Base-by-base conservation (phyloP, 1,140 invertebrate genomes). In the Globodera rostochiensis region DNA sequence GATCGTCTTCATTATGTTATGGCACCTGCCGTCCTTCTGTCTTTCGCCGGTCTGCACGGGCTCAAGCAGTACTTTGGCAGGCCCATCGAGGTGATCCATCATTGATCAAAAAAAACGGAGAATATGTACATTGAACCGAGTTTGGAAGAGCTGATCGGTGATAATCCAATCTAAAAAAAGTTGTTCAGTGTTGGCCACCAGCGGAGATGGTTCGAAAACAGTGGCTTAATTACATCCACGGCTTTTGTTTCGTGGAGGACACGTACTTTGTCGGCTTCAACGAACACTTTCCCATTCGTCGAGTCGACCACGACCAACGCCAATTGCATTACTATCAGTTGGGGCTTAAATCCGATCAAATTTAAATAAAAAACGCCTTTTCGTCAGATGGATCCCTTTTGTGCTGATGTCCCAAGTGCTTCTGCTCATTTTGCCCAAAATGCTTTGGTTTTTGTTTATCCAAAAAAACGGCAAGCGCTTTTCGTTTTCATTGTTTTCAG, bases 41-140 rank as follows among this genome's bases (percentile, higher is more conserved):
- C 76, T 21, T 84, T 84, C 60, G 77, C 85, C 6, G 46, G 82
- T 25, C 67, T 78, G 45, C 73, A 83, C 73, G 79, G 66, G 0
- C 76, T 80, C n/a, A 85, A 86, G 50, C 84, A 85, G 47, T 85
- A 87, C 75, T 84, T 85, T n/a, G 84, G 84, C 19, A 66, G 83
- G 21, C 84, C 84, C 7, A 49, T 85, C 8, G 36, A 71, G 69
- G 69, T 71, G 25, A 64, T 53, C 6, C 6, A 15, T 9, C 53
- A 53, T 53, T 15, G 53, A 15, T 9, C 53, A 53, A 53, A 53
- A 53, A 15, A 6, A 53, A 53, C 1, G 53, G 53, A 15, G 4
- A 9, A 19, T 4, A 9, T 8, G 67, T 0, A 69, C 11, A 45
- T 71, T 47, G 21, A 71, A 47, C 69, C n/a, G 9, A 71, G 46